Percentiles rank a stretch among this genome's conserved stretches.
Evolutionary conservation across 1,140 invertebrate species (phyloP).

Genomic region (Rhysida immarginata): DNA sequence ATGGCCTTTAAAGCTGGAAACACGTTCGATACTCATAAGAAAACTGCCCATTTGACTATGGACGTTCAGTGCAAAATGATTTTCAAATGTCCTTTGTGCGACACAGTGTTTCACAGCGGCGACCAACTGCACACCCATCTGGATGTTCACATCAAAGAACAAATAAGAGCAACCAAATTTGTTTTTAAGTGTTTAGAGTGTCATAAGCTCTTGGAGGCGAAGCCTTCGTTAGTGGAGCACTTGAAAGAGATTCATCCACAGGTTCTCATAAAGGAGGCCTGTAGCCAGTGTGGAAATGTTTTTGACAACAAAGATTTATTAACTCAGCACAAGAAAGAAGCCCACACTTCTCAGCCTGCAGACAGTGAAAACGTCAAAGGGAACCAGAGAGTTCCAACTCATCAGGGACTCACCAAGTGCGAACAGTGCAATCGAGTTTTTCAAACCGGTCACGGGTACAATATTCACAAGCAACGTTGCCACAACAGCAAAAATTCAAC

Average conservation of each 20-base stretch:
- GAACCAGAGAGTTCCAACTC: not conserved
- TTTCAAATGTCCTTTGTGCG: slow-evolving; percentile 23
- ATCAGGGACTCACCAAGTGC: slow-evolving; percentile 4
- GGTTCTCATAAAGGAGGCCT: not conserved
- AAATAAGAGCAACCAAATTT: slow-evolving; percentile 9
- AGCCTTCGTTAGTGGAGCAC: slow-evolving; percentile 8
- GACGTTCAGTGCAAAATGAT: slow-evolving; percentile 14
- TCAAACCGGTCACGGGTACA: slow-evolving; percentile 12
- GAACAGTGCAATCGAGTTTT: slow-evolving; percentile 5
- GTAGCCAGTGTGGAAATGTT: not conserved
- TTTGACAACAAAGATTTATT: slow-evolving; percentile 2
- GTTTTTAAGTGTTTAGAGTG: slow-evolving; percentile 19
- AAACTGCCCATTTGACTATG: slow-evolving; percentile 10
- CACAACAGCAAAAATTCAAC: slow-evolving; percentile 8
- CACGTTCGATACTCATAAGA: slow-evolving; percentile 18
- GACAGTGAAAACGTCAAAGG: not conserved
- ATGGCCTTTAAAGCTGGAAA: slow-evolving; percentile 23
- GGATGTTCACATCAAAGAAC: slow-evolving; percentile 18
- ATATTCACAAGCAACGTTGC: slow-evolving; percentile 9
- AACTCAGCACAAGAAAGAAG: not conserved
- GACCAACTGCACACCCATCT: slow-evolving; percentile 18
- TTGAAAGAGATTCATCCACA: slow-evolving; percentile 6
- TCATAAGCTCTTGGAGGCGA: slow-evolving; percentile 12
- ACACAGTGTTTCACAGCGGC: slow-evolving; percentile 19
- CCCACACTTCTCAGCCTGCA: not conserved